These are phyloP conservation scores for Buathra laborator DNA, from an alignment of 2,888 invertebrate genomes.

Conservation along the genomic window DNA sequence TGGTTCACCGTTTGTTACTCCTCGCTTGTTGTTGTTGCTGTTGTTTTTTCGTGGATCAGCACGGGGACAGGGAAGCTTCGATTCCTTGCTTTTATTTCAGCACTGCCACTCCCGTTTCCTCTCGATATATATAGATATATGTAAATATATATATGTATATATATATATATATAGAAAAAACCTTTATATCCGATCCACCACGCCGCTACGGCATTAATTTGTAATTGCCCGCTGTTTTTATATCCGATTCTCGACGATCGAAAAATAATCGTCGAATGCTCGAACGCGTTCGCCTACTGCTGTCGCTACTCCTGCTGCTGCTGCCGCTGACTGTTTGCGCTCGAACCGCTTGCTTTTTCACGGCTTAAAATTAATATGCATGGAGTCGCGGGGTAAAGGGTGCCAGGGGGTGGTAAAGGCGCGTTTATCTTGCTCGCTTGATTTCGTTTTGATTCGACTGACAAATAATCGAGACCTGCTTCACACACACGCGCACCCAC, in stretches of 20 bases:
- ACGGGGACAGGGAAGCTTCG: constrained; percentile 29
- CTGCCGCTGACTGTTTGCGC: constrained; percentile 64
- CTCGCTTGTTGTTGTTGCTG: constrained; percentile 63
- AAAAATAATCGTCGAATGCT: constrained; percentile 81
- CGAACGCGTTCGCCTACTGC: constrained; percentile 55
- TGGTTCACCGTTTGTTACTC: constrained; percentile 49
- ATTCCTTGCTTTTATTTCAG: constrained; percentile 54
- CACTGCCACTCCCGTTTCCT: constrained; percentile 9
- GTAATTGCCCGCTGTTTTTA: constrained; percentile 82
- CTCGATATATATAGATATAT: neutral
- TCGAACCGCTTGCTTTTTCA: constrained; percentile 79
- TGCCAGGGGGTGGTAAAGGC: constrained; percentile 68
- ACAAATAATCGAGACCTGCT: constrained; percentile 79
- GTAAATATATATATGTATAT: neutral
- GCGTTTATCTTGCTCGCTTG: constrained; percentile 84
- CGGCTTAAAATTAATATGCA: constrained; percentile 85
- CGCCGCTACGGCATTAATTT: constrained; percentile 78
- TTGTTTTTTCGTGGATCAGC: constrained; percentile 68
- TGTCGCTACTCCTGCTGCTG: constrained; percentile 46
- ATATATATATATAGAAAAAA: constrained; percentile 13
- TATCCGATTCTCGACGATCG: constrained; percentile 79
- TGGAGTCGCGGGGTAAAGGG: constrained; percentile 76
- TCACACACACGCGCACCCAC: constrained; percentile 13
- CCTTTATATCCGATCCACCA: constrained; percentile 38
- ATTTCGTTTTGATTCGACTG: constrained; percentile 84